phyloP scores from a whole-genome alignment of 2,888 invertebrate genomes.

The Plusia festucae region DNA sequence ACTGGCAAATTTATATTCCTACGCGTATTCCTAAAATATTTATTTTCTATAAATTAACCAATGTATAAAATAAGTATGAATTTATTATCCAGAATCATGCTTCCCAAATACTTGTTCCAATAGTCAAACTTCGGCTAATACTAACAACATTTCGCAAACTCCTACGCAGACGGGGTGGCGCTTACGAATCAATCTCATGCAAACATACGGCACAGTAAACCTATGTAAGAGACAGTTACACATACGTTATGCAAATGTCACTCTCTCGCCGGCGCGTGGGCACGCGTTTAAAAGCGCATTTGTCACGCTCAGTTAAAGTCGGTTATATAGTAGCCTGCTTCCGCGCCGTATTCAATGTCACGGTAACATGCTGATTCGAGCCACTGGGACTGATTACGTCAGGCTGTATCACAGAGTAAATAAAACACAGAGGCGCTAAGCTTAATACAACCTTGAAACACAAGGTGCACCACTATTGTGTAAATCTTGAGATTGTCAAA shows the following conservation, averaged over 20 bases:
- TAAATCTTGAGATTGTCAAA: too few relatives aligned
- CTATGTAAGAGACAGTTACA: slow-evolving; percentile 27
- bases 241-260: slow-evolving; percentile 45
- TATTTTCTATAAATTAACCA: too few relatives aligned
- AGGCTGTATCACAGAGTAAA: slow-evolving; percentile 11
- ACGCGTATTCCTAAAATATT: too few relatives aligned
- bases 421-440: background rate
- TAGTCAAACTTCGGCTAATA: background rate
- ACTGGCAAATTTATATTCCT: too few relatives aligned
- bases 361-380: slow-evolving; percentile 53
- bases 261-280: slow-evolving; percentile 48
- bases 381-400: slow-evolving; percentile 50
- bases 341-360: slow-evolving; percentile 62
- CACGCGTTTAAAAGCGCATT: slow-evolving; percentile 56
- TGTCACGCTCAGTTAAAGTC: slow-evolving; percentile 62
- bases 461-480: too few relatives aligned
- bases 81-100: too few relatives aligned
- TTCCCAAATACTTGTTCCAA: background rate
- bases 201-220: background rate
- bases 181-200: slow-evolving; percentile 2
- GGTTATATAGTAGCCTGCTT: slow-evolving; percentile 53
- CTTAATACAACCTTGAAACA: too few relatives aligned
- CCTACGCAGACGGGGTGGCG: background rate
- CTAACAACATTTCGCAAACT: background rate
- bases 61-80: too few relatives aligned